phyloP scores from a whole-genome alignment of 2,797 vertebrate species.

The Sphenodon punctatus region DNA sequence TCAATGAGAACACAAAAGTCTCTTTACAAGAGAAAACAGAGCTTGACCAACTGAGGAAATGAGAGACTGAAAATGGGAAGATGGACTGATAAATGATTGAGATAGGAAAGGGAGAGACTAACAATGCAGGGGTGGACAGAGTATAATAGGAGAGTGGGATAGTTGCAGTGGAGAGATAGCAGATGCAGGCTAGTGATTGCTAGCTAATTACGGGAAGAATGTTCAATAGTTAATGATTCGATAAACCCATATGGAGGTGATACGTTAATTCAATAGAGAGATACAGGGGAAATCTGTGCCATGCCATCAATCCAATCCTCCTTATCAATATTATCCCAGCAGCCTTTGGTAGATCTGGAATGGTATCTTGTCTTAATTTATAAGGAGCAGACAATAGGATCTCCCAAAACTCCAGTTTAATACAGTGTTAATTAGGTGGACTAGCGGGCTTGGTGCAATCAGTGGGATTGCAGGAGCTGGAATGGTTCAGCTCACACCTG shows the following conservation, averaged over 20 bases:
- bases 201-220: neutral
- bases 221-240: neutral
- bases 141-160: neutral
- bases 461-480: neutral
- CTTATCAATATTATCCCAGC: constrained; percentile 36
- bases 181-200: neutral
- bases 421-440: neutral
- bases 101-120: neutral
- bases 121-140: neutral
- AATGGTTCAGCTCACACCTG: neutral
- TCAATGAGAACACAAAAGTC: neutral
- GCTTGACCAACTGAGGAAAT: neutral
- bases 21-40: neutral
- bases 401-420: neutral
- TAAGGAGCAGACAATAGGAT: neutral
- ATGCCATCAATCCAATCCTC: constrained; percentile 29
- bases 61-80: neutral
- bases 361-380: constrained; percentile 18
- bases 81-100: rapidly evolving
- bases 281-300: neutral
- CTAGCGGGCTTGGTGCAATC: neutral
- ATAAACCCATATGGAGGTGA: neutral
- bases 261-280: constrained; percentile 17
- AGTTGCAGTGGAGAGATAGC: neutral
- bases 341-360: neutral